phyloP scores from a whole-genome alignment of 2,888 invertebrate species.

The Conchocele bisecta region DNA sequence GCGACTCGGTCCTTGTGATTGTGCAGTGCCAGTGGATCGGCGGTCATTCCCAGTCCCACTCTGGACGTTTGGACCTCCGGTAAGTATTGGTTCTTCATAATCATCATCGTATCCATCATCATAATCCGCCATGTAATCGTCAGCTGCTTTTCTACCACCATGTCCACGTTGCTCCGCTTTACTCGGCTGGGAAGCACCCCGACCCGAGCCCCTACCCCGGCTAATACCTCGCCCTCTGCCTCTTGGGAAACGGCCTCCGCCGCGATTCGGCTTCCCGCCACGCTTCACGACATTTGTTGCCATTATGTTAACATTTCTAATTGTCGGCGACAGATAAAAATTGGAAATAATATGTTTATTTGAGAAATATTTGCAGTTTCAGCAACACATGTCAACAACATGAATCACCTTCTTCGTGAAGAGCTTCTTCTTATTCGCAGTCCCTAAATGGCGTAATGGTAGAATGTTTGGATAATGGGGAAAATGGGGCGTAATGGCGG shows the following conservation, averaged over 20 bases:
- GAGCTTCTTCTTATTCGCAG: too few species aligned
- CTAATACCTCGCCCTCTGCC: constrained; percentile 59
- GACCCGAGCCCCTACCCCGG: constrained; percentile 40
- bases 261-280: constrained; percentile 72
- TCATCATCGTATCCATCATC: constrained; percentile 44
- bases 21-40: too few species aligned
- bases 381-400: background rate
- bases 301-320: too few species aligned
- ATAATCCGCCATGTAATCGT: constrained; percentile 44
- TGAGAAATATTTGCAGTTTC: background rate
- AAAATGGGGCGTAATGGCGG: too few species aligned
- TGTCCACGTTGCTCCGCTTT: constrained; percentile 34
- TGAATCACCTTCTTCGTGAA: constrained; percentile 4
- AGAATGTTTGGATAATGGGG: too few species aligned
- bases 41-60: constrained; percentile 6
- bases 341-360: too few species aligned
- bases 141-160: constrained; percentile 64
- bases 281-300: constrained; percentile 45
- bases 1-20: background rate
- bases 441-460: too few species aligned
- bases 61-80: background rate
- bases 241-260: constrained; percentile 67
- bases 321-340: too few species aligned
- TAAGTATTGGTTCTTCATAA: constrained; percentile 12
- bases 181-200: constrained; percentile 16